Evolutionary conservation across 2,888 invertebrate species (phyloP), one percentile per base, ranked within the genome.

Genomic region (Notodonta dromedarius): DNA sequence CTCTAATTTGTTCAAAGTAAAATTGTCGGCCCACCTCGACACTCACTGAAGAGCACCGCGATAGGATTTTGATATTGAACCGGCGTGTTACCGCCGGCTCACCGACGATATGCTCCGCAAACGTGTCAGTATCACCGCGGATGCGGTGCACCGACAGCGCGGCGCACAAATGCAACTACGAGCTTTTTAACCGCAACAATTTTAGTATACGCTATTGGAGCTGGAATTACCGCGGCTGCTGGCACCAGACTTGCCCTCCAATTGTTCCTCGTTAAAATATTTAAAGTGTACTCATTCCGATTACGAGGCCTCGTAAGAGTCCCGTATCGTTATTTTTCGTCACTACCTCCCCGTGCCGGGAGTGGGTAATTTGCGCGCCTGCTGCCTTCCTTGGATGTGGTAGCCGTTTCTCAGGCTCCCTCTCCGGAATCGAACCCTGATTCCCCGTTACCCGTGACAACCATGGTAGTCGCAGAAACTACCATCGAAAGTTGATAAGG

Each of bases 361-460:
- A 73, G 70, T 70, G 72, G 71, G 74, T 74, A 71, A 74, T 77
- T 95, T 95, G 94, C 94, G 95, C 94, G 94, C 94, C 95, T 95
- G 95, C 95, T 94, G 94, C 94, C 95, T 94, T 95, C 95, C 95
- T 95, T 95, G 94, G 95, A 95, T 94, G 94, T 95, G 94, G 94
- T 95, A 94, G 94, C 95, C 94, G 94, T 95, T 94, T 95, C 94
- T 95, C 94, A 95, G 94, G 95, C 95, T 95, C 94, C 94, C 95
- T 95, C 95, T 95, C 94, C 95, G 94, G 95, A 95, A 95, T 95
- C 94, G 94, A 95, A 95, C 95, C 95, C 95, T 95, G 94, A 95
- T 95, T 95, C 95, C 94, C 95, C 95, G 95, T 95, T 95, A 95
- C 95, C 94, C 95, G 95, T 95, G 91, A 94, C 92, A 90, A 94